Evolutionary conservation across 1,140 invertebrate species (phyloP), one percentile per base, ranked within the genome.

Genomic region (Pseudomyrmex cubaensis): DNA sequence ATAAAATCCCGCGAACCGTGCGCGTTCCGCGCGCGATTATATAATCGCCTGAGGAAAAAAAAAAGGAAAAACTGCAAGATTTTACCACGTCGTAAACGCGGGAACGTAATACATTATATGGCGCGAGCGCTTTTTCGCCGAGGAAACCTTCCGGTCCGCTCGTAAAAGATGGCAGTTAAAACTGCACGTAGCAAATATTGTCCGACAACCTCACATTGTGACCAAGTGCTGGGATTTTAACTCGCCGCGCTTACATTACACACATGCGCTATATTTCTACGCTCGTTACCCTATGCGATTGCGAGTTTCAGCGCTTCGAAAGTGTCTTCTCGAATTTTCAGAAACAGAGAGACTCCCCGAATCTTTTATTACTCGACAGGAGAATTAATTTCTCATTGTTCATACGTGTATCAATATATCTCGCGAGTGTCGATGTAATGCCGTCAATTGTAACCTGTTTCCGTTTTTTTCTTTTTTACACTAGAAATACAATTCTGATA

Each of bases 41-140:
- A 70, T 61, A 61, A 70, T 61, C 20, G 52, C 0, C 54, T 2
- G 7, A 44, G 35, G 35, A 35, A 35, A 35, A 35, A 5, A 35
- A 7, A 35, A 61, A 5, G 9, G 20, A 59, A 73, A 77, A 56
- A 77, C 54, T 25, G 64, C 52, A 69, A 59, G 66, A n/a, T 59
- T 80, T 80, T 80, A 80, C 54, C 54, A 17, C 44, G 66, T 80
- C 54, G 76, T 80, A 72, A 80, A 48, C 46, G 20, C 54, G 22
- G 10, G 10, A 3, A 20, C 64, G 44, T 69, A 56, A 78, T 78
- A 69, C 35, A 15, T 78, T 70, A 59, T 54, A 20, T 35, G 5
- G 5, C 35, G 54, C 61, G n/a, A 25, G 20, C 17, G 2, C 22
- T 70, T 80, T 59, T 70, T 80, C n/a, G 57, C 75, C 1, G 20